phyloP scores from a whole-genome alignment of 64 coral and sea anemone genomes.

The Actinia tenebrosa region DNA sequence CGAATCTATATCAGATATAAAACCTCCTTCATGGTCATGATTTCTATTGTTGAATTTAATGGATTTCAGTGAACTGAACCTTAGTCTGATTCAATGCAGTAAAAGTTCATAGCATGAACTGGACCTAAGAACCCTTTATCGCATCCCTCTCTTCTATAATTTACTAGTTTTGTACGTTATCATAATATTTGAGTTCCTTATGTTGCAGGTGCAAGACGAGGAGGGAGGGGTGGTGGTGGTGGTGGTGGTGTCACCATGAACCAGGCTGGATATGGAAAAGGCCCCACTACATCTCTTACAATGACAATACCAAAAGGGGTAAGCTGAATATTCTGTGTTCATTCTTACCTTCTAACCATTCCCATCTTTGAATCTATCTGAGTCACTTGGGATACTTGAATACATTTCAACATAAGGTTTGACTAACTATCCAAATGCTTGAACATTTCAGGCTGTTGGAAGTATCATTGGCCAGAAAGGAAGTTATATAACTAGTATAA shows the following conservation, averaged over 20 bases:
- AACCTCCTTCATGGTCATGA: no score
- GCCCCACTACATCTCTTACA: slow-evolving; percentile 15
- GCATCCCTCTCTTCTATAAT: background rate
- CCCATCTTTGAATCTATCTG: no score
- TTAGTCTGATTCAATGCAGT: no score
- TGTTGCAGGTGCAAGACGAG: background rate
- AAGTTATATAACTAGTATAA: slow-evolving; percentile 26
- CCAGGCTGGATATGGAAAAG: slow-evolving; percentile 1
- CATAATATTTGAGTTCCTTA: background rate
- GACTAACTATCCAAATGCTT: background rate
- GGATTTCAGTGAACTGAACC: no score
- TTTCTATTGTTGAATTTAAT: no score
- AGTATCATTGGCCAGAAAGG: slow-evolving; percentile 33
- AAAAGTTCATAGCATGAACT: no score
- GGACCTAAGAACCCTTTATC: no score
- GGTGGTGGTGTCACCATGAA: slow-evolving; percentile 13
- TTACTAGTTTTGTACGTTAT: background rate
- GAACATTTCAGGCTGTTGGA: slow-evolving; percentile 9
- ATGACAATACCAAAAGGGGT: slow-evolving; percentile 29
- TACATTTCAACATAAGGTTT: background rate
- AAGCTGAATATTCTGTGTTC: background rate
- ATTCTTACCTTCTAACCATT: no score
- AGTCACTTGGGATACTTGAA: no score
- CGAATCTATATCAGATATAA: no score
- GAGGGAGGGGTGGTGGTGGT: slow-evolving; percentile 14